Evolutionary conservation across 2,888 invertebrate genomes (phyloP), one percentile per base, ranked within the genome.

Genomic region (Amphipyra tragopoginis): DNA sequence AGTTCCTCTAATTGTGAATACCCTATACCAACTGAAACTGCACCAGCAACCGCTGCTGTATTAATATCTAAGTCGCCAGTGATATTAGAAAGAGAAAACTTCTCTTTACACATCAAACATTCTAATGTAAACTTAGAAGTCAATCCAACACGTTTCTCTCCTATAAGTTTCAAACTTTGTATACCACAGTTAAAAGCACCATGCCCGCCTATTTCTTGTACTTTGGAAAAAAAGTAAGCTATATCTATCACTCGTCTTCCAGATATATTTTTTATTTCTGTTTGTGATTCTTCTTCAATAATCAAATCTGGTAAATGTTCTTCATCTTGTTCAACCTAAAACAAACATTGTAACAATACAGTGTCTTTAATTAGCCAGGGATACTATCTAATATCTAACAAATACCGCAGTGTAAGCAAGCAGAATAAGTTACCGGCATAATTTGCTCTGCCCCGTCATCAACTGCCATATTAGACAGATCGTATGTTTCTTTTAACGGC

Each of bases 41-140:
- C 43, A 26, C 34, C 21, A 7, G 43, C 48, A 10, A 49, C 49
- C 8, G 14, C 43, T 49, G 49, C 49, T n/a, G 57, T 49, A 44
- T 57, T 58, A 39, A 58, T 58, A 45, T 58, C 51, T 39, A 51
- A 33, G 11, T 57, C 43, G 6, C 57, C 44, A 44, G 44, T 43
- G 15, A 44, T 10, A 51, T 47, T 47, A 55, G 14, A 49, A 36
- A 57, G 26, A 43, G 34, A 36, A 56, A 40, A 56, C 13, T 54
- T 54, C 2, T 43, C 15, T 43, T 52, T 52, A n/a, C n/a, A 29
- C 44, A 44, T 29, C 11, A 44, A 44, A 29, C 36, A 48, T 48
- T 48, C 36, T 15, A 48, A 9, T 54, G 36, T 39, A 29, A 54
- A 54, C n/a, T 45, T 45, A 54, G 54, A 54, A 5, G 44, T 14